Evolutionary conservation across 2,888 invertebrate genomes (phyloP), one percentile per base, ranked within the genome.

Genomic region (Eremobia ochroleuca): DNA sequence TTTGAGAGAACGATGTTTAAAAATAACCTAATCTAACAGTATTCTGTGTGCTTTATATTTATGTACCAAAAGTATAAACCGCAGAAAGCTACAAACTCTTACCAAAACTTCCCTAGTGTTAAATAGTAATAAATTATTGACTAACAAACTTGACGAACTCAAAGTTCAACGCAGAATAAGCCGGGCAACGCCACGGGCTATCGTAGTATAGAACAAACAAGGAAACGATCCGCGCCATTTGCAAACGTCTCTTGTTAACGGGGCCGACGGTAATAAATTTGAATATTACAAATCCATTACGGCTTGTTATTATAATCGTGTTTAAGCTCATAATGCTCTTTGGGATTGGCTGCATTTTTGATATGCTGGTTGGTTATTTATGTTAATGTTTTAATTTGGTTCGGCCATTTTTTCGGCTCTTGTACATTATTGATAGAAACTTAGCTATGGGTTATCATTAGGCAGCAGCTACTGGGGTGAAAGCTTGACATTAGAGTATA

Each of bases 231-330:
- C 75, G 79, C 73, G 37, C 71, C 82, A 82, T 87, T 83, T 76
- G 83, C 78, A 77, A 74, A 82, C 68, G 70, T 66, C 58, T 68
- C 70, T 81, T 77, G 82, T 85, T 85, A 75, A 72, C 79, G 67
- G 73, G 46, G 65, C 81, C 43, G 64, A 43, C 73, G 82, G 77
- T 82, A 67, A 71, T 87, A 76, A 85, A 87, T 86, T 87, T 82
- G 76, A 87, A 87, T 87, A 85, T 87, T 82, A 87, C 87, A 82
- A 82, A 82, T 80, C 82, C 77, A 82, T 82, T 86, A 79, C 64
- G 73, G 77, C 49, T 77, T 74, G 82, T 74, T 86, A 86, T 79
- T 80, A 74, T 82, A 85, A 87, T 82, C 72, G 40, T 68, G 71
- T 78, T 82, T 76, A 77, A 76, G 75, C 69, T 85, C 59, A 75